Evolutionary conservation across 2,113 vertebrate genomes (phyloP), one percentile per base, ranked within the genome.

Genomic region (Eurystomus gularis): DNA sequence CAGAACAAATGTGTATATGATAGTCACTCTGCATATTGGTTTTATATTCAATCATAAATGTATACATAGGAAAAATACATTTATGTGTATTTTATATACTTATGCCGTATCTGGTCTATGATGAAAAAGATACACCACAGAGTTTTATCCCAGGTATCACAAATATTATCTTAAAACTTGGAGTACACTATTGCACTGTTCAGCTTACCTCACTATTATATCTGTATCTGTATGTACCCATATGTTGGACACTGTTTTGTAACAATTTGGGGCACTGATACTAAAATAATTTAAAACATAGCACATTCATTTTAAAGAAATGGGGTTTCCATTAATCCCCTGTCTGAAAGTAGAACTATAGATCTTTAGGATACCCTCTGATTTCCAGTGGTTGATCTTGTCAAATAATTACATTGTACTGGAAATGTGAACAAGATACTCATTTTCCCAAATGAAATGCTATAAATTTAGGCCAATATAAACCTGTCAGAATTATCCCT

Each of bases 381-480:
- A 79, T 42, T 87, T 92, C 61, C 21, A 85, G 44, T 78, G 76
- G 48, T 18, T 69, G 48, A 71, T 65, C 54, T 75, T 77, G 70
- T 86, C 80, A 90, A 91, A 96, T 16, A 91, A 39, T 90, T 73
- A 95, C 49, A 96, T 71, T 86, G 69, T 66, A 94, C 31, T 89
- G 75, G 52, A 95, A 94, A 79, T 80, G 21, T 77, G 92, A 95
- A 94, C 35, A 95, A 91, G 86, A 79, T 24, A 48, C 25, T 62
- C 16, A 46, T 89, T 96, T 88, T 94, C 48, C 39, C 68, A 79
- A 93, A 97, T 58, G 37, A 97, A 97, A 97, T 79, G 48, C 37
- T 86, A 94, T 88, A 95, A 95, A 97, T 97, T 96, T 87, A 95
- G 88, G 85, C 69, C 58, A 97, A 94, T 57, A 90, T 96, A 97